A percentile compares a stretch with the other conserved stretches of the same genome.
Evolutionary conservation across 2,888 invertebrate genomes (phyloP).

Genomic region (Prenolepis imparis): DNA sequence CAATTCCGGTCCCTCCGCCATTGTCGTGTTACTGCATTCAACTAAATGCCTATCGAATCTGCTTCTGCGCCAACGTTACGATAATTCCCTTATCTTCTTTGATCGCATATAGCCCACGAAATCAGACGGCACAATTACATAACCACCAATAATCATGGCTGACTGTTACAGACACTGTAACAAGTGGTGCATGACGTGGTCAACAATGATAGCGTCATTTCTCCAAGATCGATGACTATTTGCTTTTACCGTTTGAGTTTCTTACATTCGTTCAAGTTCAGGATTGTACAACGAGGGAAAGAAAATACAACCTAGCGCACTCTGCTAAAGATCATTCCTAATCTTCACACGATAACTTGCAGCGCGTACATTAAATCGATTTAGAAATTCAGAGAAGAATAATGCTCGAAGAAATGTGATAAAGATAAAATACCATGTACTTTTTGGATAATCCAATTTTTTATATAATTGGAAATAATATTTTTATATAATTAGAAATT

Average conservation of each 20-base stretch:
- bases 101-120: slow-evolving; percentile 21
- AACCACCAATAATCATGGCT: not conserved
- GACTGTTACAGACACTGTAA: not conserved
- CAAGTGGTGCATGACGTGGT: not conserved
- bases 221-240: not conserved
- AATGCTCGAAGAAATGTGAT: not conserved
- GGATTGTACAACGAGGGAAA: not conserved
- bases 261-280: not conserved
- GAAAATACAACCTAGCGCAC: slow-evolving; percentile 13
- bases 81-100: slow-evolving; percentile 44
- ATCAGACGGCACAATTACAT: not conserved
- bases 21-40: slow-evolving; percentile 65
- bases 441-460: not conserved
- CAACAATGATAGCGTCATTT: not conserved
- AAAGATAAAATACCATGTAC: not conserved
- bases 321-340: not conserved
- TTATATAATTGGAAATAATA: not conserved
- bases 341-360: slow-evolving; percentile 21
- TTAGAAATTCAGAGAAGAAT: not conserved
- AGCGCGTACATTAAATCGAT: not conserved
- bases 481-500: not conserved
- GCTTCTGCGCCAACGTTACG: slow-evolving; percentile 10
- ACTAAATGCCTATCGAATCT: slow-evolving; percentile 11
- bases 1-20: slow-evolving; percentile 81
- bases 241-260: not conserved